Conservation (phyloP, 1,140 invertebrate genomes). For the Caerostris extrusa region DNA sequence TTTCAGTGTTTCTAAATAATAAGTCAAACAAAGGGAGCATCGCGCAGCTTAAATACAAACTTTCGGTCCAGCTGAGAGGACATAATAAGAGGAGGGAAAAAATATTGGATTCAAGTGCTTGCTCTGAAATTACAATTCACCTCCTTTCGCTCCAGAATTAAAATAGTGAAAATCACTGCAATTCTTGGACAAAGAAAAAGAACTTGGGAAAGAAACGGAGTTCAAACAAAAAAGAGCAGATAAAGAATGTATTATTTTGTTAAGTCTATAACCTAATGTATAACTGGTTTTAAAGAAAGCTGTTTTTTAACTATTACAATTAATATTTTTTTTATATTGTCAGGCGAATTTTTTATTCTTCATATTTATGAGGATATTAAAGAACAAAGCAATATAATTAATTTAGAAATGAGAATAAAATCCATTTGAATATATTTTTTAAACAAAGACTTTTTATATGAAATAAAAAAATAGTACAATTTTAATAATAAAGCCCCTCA, state of each 20-base stretch:
- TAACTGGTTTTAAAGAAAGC: not conserved
- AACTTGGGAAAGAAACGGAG: slow-evolving; percentile 4
- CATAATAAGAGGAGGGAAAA: slow-evolving; percentile 37
- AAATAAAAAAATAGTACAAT: no score
- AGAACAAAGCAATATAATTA: not conserved
- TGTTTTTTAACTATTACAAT: slow-evolving; percentile 5
- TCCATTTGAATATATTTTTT: no score
- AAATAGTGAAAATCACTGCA: slow-evolving; percentile 36
- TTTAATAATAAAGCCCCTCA: no score
- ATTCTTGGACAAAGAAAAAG: slow-evolving; percentile 17
- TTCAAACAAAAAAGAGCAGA: slow-evolving; percentile 17
- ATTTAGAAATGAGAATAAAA: not conserved
- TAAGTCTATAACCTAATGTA: not conserved
- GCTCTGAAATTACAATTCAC: slow-evolving; percentile 57
- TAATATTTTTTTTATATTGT: not conserved
- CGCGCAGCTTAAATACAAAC: slow-evolving; percentile 54
- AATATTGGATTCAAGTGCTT: slow-evolving; percentile 30
- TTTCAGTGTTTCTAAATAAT: slow-evolving; percentile 74
- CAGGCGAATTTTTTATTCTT: not conserved
- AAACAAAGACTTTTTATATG: no score
- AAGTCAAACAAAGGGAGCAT: slow-evolving; percentile 66
- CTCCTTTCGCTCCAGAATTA: slow-evolving; percentile 22
- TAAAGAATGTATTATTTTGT: not conserved
- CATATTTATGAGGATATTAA: not conserved
- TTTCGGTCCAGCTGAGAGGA: slow-evolving; percentile 62